Conservation (phyloP, 2,888 invertebrate species). For the Perizoma affinitatum region DNA sequence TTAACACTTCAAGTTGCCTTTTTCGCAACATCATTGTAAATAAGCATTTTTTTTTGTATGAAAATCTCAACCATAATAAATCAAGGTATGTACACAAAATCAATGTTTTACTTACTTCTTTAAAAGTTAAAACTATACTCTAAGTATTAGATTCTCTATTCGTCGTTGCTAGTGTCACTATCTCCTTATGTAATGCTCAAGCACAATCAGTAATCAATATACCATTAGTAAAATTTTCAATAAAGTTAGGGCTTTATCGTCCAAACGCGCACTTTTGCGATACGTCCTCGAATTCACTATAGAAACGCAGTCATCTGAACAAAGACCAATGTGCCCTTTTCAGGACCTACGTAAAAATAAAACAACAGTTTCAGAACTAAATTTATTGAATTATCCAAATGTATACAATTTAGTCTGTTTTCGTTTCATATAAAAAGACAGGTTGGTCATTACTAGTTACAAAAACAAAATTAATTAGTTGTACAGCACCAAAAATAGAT, state of each 20-base stretch:
- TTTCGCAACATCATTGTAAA: constrained; percentile 48
- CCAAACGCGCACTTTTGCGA: too few species aligned
- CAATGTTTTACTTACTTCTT: constrained; percentile 21
- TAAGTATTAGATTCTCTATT: too few species aligned
- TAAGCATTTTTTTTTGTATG: constrained; percentile 47
- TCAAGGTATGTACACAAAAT: constrained; percentile 28
- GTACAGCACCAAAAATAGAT: constrained; percentile 81
- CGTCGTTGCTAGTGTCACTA: too few species aligned
- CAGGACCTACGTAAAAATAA: constrained; percentile 47
- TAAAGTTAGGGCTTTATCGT: too few species aligned
- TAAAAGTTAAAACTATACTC: neutral
- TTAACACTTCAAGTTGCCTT: constrained; percentile 18
- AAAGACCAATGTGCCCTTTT: too few species aligned
- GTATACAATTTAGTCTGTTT: constrained; percentile 74
- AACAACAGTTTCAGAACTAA: constrained; percentile 66
- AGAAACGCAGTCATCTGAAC: too few species aligned
- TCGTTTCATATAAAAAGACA: constrained; percentile 73
- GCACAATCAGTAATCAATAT: too few species aligned
- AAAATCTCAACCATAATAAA: constrained; percentile 38
- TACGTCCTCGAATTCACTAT: too few species aligned
- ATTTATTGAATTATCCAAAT: constrained; percentile 78
- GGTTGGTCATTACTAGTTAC: constrained; percentile 67
- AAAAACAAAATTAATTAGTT: constrained; percentile 80
- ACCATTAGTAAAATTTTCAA: too few species aligned
- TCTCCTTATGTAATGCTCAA: too few species aligned